Conservation (phyloP, 2,113 vertebrate genomes). For the Oreochromis niloticus region DNA sequence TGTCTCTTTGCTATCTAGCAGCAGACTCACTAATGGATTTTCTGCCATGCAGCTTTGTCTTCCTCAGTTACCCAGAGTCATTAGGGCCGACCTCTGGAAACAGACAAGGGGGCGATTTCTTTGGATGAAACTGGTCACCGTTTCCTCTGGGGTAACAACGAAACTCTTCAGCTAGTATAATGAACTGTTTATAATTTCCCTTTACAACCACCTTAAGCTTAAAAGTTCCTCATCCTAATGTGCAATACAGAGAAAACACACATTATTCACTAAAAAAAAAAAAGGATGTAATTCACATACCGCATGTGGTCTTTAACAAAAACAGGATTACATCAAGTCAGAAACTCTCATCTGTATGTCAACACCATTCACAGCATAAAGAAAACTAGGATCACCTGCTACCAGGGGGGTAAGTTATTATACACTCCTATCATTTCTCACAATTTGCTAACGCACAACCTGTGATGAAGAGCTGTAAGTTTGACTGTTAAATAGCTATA, state of each 20-base stretch:
- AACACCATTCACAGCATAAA: not conserved
- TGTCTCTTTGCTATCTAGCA: constrained; percentile 21
- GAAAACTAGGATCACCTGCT: not conserved
- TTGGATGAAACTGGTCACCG: not conserved
- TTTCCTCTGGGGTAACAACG: not conserved
- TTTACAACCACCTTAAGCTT: not conserved
- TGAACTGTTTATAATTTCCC: not conserved
- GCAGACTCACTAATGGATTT: constrained; percentile 44
- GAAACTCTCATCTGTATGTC: not conserved
- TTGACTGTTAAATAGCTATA: not conserved
- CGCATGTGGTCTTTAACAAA: not conserved
- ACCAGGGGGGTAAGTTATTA: not conserved
- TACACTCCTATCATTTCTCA: not conserved
- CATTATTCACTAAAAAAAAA: not conserved
- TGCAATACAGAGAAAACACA: not conserved
- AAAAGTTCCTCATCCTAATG: not conserved
- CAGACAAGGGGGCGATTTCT: not conserved
- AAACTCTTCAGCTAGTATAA: not conserved
- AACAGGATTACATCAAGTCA: not conserved
- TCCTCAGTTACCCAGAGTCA: constrained; percentile 11
- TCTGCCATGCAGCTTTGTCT: constrained; percentile 36
- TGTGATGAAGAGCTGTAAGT: not conserved
- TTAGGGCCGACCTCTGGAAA: constrained; percentile 19
- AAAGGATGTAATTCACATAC: not conserved
- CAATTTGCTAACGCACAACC: fast-evolving